These are phyloP conservation scores for Polyergus mexicanus DNA, from an alignment of 1,140 invertebrate species.

Conservation along the genomic window DNA sequence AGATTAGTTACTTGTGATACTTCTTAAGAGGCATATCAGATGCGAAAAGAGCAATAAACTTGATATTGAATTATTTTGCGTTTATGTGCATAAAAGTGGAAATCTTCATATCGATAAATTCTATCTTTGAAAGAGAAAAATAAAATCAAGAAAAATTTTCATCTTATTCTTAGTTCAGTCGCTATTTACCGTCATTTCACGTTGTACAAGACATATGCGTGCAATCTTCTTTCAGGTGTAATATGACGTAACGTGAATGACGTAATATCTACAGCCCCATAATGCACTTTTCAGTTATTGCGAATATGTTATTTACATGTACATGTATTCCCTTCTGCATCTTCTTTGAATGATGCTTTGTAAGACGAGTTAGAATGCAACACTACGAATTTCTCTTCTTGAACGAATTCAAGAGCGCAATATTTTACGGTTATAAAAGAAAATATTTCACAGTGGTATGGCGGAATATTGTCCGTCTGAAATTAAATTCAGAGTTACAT, in stretches of 20 bases:
- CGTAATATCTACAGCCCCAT: slow-evolving; percentile 38
- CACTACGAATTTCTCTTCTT: slow-evolving; percentile 45
- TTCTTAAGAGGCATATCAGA: not conserved
- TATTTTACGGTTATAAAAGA: slow-evolving; percentile 43
- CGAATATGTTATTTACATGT: slow-evolving; percentile 24
- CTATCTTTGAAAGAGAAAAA: not conserved
- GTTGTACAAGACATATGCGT: not conserved
- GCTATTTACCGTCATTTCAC: slow-evolving; percentile 15
- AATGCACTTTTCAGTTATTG: slow-evolving; percentile 57
- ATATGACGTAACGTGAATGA: slow-evolving; percentile 43
- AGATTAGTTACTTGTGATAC: slow-evolving; percentile 37
- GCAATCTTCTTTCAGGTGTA: slow-evolving; percentile 42
- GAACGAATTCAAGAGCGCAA: slow-evolving; percentile 31
- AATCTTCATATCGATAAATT: not conserved
- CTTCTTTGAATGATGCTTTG: slow-evolving; percentile 56
- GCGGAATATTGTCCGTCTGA: slow-evolving; percentile 1
- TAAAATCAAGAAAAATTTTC: not conserved
- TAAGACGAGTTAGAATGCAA: slow-evolving; percentile 56
- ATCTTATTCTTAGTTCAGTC: slow-evolving; percentile 6
- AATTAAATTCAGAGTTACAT: slow-evolving; percentile 49
- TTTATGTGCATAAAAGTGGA: slow-evolving; percentile 9
- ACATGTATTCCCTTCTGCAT: slow-evolving; percentile 28
- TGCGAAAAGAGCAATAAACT: slow-evolving; percentile 29
- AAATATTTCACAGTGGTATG: slow-evolving; percentile 28
- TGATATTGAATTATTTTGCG: not conserved